Evolutionary conservation across 2,888 invertebrate genomes (phyloP), one percentile per base, ranked within the genome.

Genomic region (Megalurothrips usitatus): DNA sequence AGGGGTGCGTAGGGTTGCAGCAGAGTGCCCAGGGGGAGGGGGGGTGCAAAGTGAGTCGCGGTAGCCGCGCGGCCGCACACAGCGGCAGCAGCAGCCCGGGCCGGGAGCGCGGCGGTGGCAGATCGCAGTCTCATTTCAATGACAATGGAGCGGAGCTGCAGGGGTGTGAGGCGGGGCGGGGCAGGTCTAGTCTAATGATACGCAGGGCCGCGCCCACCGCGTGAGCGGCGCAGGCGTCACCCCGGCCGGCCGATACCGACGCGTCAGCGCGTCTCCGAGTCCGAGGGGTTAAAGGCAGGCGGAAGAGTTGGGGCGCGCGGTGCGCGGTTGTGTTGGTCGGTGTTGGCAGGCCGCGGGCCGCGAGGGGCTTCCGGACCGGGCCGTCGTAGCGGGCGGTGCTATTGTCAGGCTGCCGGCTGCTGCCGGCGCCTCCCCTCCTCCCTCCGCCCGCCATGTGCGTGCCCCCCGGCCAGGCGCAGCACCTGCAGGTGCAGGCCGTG

Each of bases 201-300:
- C 68, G 26, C 26, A n/a, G 68, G 68, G 26, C 68, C 68, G 68
- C 68, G 68, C 68, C 68, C 68, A 75, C 68, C 68, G 26, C 23
- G 68, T 75, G 68, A 75, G 68, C 68, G 23, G 23, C 63, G 23
- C 14, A 17, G 19, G 58, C 58, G 14, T 6, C 58, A 26, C 68
- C 23, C 26, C 9, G 68, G 11, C 68, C 4, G 11, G 10, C 68
- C 68, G 68, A 75, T 75, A 75, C 26, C 68, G 12, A 75, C 68
- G n/a, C n/a, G 68, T 75, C 68, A 75, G 23, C 68, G 68, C 58
- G 19, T 58, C 1, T n/a, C 68, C 68, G 9, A 8, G 52, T 17
- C 52, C n/a, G n/a, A n/a, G n/a, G n/a, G n/a, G n/a, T n/a, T n/a
- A n/a, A 43, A 43, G 34, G 34, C 2, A 43, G 6, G 34, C 34